Conservation (phyloP, 2,888 invertebrate genomes). For the Drosophila testacea region DNA sequence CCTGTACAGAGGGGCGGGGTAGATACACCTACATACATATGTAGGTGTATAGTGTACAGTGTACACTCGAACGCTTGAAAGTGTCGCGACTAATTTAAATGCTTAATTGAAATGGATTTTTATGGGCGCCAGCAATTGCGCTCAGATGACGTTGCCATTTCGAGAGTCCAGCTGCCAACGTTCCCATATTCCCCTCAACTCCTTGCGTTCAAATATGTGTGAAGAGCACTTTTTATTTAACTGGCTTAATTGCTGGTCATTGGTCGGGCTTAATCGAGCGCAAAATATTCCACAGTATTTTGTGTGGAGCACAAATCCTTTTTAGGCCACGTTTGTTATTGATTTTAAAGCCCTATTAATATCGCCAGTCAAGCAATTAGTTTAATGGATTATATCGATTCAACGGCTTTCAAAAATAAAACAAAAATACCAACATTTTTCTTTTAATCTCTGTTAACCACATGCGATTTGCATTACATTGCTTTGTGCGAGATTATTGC, state of each 20-base stretch:
- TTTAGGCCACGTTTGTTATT: constrained; percentile 52
- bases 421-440: not conserved
- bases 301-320: constrained; percentile 21
- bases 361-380: constrained; percentile 34
- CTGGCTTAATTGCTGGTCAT: constrained; percentile 77
- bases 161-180: constrained; percentile 5
- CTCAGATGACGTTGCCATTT: constrained; percentile 55
- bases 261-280: constrained; percentile 69
- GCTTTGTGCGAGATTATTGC: constrained; percentile 31
- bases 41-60: constrained; percentile 5
- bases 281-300: constrained; percentile 53
- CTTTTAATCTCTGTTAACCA: constrained; percentile 37
- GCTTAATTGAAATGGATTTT: constrained; percentile 83
- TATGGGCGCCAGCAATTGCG: constrained; percentile 65
- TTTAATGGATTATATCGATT: constrained; percentile 25
- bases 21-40: not conserved
- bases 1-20: not conserved
- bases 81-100: constrained; percentile 83
- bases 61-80: constrained; percentile 54
- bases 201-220: constrained; percentile 69
- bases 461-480: constrained; percentile 41
- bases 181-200: not conserved
- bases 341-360: constrained; percentile 63
- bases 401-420: not conserved
- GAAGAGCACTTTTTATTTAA: constrained; percentile 77